These are phyloP conservation scores for Calidris pugnax DNA, from an alignment of 2,113 vertebrate species.

Conservation along the genomic window DNA sequence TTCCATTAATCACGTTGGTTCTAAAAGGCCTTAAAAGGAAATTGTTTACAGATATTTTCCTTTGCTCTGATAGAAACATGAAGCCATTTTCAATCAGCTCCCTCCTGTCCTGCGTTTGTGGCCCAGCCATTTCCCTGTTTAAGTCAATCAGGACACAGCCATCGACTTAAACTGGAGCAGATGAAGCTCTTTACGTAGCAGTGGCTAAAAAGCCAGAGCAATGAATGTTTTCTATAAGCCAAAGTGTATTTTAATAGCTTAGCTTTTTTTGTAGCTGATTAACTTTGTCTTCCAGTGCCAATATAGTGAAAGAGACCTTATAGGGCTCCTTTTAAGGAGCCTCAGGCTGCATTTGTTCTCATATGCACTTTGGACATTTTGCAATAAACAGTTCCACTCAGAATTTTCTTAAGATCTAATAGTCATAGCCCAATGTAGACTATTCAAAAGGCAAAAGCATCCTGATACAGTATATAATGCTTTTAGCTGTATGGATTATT, in stretches of 20 bases:
- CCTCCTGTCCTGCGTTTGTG: constrained; percentile 10
- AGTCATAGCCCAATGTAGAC: not conserved
- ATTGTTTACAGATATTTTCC: constrained; percentile 67
- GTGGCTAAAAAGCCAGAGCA: not conserved
- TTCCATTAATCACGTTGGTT: constrained; percentile 46
- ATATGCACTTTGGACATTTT: not conserved
- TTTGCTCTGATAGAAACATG: constrained; percentile 49
- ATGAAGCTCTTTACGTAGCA: constrained; percentile 44
- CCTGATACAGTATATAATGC: not conserved
- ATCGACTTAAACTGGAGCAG: constrained; percentile 29
- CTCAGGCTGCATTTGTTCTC: not conserved
- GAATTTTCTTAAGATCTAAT: not conserved
- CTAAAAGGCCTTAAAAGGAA: constrained; percentile 41
- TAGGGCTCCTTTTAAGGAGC: not conserved
- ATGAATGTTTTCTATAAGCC: constrained; percentile 2
- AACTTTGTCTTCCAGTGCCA: not conserved
- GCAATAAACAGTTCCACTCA: not conserved
- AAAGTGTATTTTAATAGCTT: not conserved
- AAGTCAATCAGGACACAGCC: constrained; percentile 28
- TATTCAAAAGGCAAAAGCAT: not conserved
- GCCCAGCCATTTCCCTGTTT: not conserved
- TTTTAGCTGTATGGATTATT: not conserved
- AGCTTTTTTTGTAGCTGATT: not conserved
- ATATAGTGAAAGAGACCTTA: not conserved
- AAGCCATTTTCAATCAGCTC: constrained; percentile 56